Evolutionary conservation across 1,140 invertebrate species (phyloP).

Genomic region (Augochlora pura): DNA sequence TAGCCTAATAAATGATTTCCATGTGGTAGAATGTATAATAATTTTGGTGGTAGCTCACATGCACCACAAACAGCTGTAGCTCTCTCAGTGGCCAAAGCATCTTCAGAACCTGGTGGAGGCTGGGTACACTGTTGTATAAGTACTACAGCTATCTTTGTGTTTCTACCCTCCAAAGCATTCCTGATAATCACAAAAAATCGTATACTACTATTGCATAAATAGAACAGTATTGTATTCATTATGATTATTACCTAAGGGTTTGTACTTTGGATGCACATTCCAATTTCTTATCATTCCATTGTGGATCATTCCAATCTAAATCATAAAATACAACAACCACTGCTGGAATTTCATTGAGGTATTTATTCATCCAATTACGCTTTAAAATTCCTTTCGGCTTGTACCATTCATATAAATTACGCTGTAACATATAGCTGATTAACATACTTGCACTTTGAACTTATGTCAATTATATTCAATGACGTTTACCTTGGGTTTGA

Average conservation of each 20-base stretch:
- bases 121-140: conserved; percentile 91
- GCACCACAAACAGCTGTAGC: conserved; percentile 93
- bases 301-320: conserved; percentile 96
- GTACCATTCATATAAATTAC: conserved; percentile 96
- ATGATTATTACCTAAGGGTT: conserved; percentile 85
- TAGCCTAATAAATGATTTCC: conserved; percentile 93
- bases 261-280: conserved; percentile 96
- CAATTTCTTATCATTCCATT: conserved; percentile 96
- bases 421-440: conserved; percentile 76
- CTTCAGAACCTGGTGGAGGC: conserved; percentile 89
- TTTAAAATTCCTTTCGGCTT: conserved; percentile 98
- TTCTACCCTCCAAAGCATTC: conserved; percentile 87
- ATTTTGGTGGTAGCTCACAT: conserved; percentile 95
- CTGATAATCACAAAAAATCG: conserved; percentile 71
- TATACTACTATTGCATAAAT: background rate
- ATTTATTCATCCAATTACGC: conserved; percentile 97
- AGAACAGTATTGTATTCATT: background rate
- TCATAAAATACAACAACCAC: conserved; percentile 97
- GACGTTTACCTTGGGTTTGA: conserved; percentile 89
- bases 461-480: conserved; percentile 22
- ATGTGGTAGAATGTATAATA: conserved; percentile 93
- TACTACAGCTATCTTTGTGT: conserved; percentile 93
- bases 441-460: background rate
- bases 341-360: conserved; percentile 93
- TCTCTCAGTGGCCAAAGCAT: conserved; percentile 92